Conservation (phyloP, 2,113 vertebrate species). For the Nothocercus nigrocapillus region DNA sequence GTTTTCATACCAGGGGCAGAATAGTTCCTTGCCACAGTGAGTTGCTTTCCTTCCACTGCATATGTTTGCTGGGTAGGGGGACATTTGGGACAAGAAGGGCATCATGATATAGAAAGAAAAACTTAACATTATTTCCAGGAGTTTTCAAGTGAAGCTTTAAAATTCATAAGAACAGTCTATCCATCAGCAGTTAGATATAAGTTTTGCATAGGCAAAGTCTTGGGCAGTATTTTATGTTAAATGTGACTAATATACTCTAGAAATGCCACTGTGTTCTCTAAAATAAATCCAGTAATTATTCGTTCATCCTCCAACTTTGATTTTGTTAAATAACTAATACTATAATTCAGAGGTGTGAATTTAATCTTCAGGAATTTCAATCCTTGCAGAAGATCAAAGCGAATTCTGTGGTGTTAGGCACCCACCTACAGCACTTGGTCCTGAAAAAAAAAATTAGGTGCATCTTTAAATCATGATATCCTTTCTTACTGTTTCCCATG, state of each 20-base stretch:
- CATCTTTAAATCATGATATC: not conserved
- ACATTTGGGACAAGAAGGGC: not conserved
- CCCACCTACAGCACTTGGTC: conserved; percentile 1
- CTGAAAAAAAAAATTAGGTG: not conserved
- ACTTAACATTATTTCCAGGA: not conserved
- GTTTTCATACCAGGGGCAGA: not conserved
- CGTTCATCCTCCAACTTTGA: conserved; percentile 6
- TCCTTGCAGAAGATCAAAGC: conserved; percentile 35
- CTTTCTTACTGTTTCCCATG: not conserved
- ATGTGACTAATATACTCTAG: not conserved
- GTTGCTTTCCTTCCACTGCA: not conserved
- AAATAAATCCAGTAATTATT: not conserved
- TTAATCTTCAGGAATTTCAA: conserved; percentile 21
- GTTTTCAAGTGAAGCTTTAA: not conserved
- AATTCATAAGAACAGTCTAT: not conserved
- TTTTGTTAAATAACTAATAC: conserved; percentile 24
- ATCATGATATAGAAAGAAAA: not conserved
- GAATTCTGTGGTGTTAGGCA: not conserved
- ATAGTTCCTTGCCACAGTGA: not conserved
- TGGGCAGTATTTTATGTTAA: not conserved
- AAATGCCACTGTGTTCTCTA: not conserved
- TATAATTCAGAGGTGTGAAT: not conserved
- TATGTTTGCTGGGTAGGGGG: no score
- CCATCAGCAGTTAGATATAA: not conserved
- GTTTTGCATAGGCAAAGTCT: not conserved